Percentiles rank a stretch among this genome's conserved stretches.
Evolutionary conservation across 1,140 invertebrate species (phyloP).

Genomic region (Leptinotarsa texana): DNA sequence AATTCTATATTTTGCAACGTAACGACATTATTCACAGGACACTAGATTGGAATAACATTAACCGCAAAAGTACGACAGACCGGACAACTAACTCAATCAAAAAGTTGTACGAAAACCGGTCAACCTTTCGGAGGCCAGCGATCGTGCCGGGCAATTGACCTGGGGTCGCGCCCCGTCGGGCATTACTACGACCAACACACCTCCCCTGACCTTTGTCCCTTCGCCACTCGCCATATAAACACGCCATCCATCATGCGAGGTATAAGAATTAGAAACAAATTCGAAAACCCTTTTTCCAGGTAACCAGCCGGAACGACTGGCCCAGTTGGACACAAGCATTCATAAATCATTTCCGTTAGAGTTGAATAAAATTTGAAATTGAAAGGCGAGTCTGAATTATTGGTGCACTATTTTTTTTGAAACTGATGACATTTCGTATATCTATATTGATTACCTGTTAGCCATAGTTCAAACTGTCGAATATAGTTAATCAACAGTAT

Average conservation of each 20-base stretch:
- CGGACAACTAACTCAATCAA: conserved; percentile 26
- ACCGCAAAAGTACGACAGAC: conserved; percentile 22
- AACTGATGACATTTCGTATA: too few species aligned
- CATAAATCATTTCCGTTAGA: background rate
- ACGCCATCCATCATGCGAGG: conserved; percentile 53
- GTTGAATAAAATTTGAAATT: too few species aligned
- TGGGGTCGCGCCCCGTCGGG: conserved; percentile 50
- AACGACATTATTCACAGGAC: conserved; percentile 19
- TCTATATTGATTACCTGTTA: too few species aligned
- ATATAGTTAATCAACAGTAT: too few species aligned
- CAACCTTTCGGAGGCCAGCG: conserved; percentile 19
- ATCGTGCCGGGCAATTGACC: conserved; percentile 53
- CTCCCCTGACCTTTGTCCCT: conserved; percentile 55
- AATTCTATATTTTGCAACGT: background rate
- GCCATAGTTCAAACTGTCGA: too few species aligned
- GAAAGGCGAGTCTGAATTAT: too few species aligned
- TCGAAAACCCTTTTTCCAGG: conserved; percentile 30
- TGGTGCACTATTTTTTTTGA: too few species aligned
- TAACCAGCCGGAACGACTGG: conserved; percentile 23
- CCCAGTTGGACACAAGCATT: conserved; percentile 2
- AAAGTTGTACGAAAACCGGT: conserved; percentile 16
- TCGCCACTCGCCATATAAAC: conserved; percentile 57
- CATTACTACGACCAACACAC: conserved; percentile 54
- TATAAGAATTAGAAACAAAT: conserved; percentile 53
- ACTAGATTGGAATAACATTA: conserved; percentile 18